Evolutionary conservation across 2,797 vertebrate genomes (phyloP).

Genomic region (Chrysocyon brachyurus): DNA sequence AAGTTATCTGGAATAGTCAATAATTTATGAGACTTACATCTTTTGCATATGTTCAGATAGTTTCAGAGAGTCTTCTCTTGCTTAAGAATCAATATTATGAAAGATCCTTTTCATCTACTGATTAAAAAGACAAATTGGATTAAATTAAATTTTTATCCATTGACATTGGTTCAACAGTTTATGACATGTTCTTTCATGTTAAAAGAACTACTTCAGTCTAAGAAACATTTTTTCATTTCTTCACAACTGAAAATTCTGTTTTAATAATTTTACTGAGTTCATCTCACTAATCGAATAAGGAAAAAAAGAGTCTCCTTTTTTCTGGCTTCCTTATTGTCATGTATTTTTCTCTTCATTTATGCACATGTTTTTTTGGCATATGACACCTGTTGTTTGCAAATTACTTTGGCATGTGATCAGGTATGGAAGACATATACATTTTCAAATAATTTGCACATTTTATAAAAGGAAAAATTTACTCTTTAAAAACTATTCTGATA

Average conservation of each 20-base stretch:
- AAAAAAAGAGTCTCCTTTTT: not conserved
- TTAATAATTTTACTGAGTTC: not conserved
- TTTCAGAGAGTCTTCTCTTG: not conserved
- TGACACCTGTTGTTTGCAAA: not conserved
- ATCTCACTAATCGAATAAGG: not conserved
- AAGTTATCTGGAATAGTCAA: not conserved
- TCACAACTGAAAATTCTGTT: not conserved
- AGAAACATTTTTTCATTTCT: constrained; percentile 16
- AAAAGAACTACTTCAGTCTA: not conserved
- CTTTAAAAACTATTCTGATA: not conserved
- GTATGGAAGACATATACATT: not conserved
- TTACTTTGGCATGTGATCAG: not conserved
- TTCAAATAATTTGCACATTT: not conserved
- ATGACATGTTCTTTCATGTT: not conserved
- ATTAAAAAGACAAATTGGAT: not conserved
- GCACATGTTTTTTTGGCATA: constrained; percentile 21
- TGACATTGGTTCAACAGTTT: not conserved
- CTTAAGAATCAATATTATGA: constrained; percentile 18
- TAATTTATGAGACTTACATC: not conserved
- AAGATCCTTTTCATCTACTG: not conserved
- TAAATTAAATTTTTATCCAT: not conserved
- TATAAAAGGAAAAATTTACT: not conserved
- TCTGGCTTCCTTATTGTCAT: not conserved
- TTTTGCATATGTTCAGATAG: not conserved
- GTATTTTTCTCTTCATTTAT: not conserved